These are phyloP conservation scores for Urosaurus nigricauda DNA, from an alignment of 2,797 vertebrate species.

Conservation along the genomic window DNA sequence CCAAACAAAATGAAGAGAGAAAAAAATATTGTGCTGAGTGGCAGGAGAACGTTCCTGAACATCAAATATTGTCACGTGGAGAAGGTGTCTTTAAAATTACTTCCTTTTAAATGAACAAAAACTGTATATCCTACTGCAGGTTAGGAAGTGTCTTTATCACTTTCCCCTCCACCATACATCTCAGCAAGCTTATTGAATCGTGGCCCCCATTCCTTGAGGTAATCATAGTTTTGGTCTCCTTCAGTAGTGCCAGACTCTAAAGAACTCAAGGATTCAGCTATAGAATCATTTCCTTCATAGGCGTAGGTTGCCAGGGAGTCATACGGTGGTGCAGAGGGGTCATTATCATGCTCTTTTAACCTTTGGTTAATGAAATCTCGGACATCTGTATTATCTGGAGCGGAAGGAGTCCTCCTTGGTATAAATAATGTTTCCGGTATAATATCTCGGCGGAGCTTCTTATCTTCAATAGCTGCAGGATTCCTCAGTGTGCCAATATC, in stretches of 20 bases:
- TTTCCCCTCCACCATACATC: constrained; percentile 95
- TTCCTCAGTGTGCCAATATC: constrained; percentile 97
- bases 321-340: constrained; percentile 94
- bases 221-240: constrained; percentile 97
- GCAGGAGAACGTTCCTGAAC: constrained; percentile 78
- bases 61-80: constrained; percentile 78
- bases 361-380: constrained; percentile 95
- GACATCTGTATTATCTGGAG: constrained; percentile 93
- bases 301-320: constrained; percentile 98
- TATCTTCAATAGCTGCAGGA: constrained; percentile 93
- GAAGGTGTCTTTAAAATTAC: constrained; percentile 72
- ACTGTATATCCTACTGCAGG: constrained; percentile 71
- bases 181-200: constrained; percentile 96
- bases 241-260: constrained; percentile 92
- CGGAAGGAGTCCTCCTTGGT: constrained; percentile 91
- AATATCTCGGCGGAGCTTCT: constrained; percentile 95
- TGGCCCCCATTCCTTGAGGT: constrained; percentile 96
- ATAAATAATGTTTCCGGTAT: constrained; percentile 93
- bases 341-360: constrained; percentile 93
- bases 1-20: constrained; percentile 67
- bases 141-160: constrained; percentile 87
- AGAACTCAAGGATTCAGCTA: constrained; percentile 96
- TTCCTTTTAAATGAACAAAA: constrained; percentile 62
- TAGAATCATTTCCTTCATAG: constrained; percentile 93
- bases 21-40: constrained; percentile 80